Evolutionary conservation across 37 sponge, comb jelly and placozoan genomes (phyloP), one percentile per base, ranked within the genome.

Genomic region (Ephydatia muelleri): DNA sequence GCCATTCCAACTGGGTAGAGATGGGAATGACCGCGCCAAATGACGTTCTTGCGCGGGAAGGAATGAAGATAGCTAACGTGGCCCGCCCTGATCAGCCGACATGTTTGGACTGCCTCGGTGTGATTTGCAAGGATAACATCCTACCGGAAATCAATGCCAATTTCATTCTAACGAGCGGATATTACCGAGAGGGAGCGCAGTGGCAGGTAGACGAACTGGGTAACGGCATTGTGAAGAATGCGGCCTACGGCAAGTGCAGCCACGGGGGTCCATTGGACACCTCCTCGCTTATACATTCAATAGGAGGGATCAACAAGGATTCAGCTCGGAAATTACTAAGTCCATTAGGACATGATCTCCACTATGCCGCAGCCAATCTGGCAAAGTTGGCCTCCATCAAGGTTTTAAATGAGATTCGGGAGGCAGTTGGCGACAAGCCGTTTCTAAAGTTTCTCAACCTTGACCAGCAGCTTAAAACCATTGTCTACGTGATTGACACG

Each of bases 1-100:
- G 88, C 35, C 88, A 87, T 72, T 75, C 88, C 35, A 87, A 87
- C 65, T 87, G 88, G 88, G 40, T 87, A 34, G 88, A 80, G 74
- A 87, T 67, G 5, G 82, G 88, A 28, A 81, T 57, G 16, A 23
- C 31, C 3, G 26, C 29, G 30, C 80, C 80, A 1, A 80, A 86
- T 31, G 5, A 12, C 3, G 36, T 86, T 0, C 70, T 86, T 70
- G 87, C 80, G 28, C 38, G 43, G 34, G 33, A 11, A 33, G 22
- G 33, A 43, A 22, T 1, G 34, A 69, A 64, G 5, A 80, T 80
- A 80, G 57, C 32, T 23, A 79, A 70, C 68, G 31, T 86, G 67
- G 87, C 78, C 32, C 14, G 32, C 43, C 73, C 57, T 70, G 5
- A 23, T 30, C 27, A 19, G 65, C 33, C 48, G 31, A 86, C 87